phyloP scores from a whole-genome alignment of 2,888 invertebrate genomes.

The Laspeyria flexula region DNA sequence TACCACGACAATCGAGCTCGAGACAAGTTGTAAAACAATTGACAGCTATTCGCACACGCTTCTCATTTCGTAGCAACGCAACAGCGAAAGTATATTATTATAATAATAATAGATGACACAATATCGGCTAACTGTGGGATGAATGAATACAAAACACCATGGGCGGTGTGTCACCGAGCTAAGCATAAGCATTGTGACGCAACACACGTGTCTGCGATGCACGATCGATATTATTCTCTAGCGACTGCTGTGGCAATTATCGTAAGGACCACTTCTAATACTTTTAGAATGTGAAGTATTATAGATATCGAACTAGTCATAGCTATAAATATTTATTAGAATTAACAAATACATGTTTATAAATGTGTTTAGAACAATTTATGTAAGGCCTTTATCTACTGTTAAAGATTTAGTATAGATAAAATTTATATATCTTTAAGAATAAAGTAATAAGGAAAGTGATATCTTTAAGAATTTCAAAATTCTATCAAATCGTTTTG shows the following conservation, averaged over 20 bases:
- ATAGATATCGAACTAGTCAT: background rate
- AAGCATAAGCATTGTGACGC: constrained; percentile 32
- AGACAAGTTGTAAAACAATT: constrained; percentile 8
- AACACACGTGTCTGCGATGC: constrained; percentile 26
- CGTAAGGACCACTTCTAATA: constrained; percentile 2
- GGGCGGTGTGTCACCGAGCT: constrained; percentile 38
- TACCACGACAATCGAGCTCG: background rate
- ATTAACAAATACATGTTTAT: too few species aligned
- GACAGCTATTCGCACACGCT: constrained; percentile 15
- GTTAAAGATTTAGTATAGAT: too few species aligned
- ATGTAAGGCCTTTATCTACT: too few species aligned
- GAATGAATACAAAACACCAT: constrained; percentile 48
- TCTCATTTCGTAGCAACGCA: constrained; percentile 21
- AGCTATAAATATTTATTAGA: too few species aligned
- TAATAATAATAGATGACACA: constrained; percentile 46
- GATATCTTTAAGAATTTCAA: too few species aligned
- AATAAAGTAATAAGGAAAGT: too few species aligned
- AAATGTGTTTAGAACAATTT: too few species aligned
- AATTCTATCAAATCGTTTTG: background rate
- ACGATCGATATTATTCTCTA: constrained; percentile 36
- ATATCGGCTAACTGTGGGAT: constrained; percentile 51
- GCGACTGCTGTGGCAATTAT: constrained; percentile 21
- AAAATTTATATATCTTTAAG: too few species aligned
- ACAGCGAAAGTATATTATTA: constrained; percentile 47
- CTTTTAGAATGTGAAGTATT: background rate